Evolutionary conservation across 2,797 vertebrate species (phyloP).

Genomic region (Masticophis lateralis): DNA sequence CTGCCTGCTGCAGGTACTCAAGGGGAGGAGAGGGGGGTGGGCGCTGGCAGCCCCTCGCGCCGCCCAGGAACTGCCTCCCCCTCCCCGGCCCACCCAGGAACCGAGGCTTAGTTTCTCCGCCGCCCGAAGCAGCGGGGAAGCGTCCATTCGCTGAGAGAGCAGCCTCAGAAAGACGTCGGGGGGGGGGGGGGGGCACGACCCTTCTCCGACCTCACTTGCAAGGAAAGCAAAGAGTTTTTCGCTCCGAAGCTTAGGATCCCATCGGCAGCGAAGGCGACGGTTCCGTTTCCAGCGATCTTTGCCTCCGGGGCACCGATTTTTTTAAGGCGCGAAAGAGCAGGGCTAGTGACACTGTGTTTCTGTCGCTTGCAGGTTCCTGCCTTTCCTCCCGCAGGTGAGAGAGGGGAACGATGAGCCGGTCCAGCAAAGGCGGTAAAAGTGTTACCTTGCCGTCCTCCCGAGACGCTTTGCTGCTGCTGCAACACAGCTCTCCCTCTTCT

Average conservation of each 20-base stretch:
- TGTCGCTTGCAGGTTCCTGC: neutral
- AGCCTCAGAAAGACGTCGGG: neutral
- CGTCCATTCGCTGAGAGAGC: neutral
- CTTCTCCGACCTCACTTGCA: neutral
- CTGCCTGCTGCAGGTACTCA: slow-evolving; percentile 12
- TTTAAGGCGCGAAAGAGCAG: neutral
- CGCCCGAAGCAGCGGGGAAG: neutral
- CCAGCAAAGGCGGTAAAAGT: neutral
- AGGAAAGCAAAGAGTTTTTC: too few species aligned
- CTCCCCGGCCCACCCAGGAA: neutral
- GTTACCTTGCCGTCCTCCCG: neutral
- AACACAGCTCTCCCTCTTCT: neutral
- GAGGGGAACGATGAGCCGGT: neutral
- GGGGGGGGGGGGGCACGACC: neutral
- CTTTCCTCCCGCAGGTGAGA: neutral
- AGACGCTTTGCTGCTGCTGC: neutral
- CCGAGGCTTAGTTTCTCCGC: neutral
- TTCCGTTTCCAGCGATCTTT: neutral
- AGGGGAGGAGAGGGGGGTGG: neutral
- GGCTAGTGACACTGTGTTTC: neutral
- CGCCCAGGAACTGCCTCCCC: slow-evolving; percentile 17
- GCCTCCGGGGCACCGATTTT: neutral
- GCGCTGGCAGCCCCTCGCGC: slow-evolving; percentile 1
- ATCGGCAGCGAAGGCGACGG: neutral
- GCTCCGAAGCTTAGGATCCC: neutral